Evolutionary conservation across 1,140 invertebrate species (phyloP), one percentile per base, ranked within the genome.

Genomic region (Rhynchophorus ferrugineus): DNA sequence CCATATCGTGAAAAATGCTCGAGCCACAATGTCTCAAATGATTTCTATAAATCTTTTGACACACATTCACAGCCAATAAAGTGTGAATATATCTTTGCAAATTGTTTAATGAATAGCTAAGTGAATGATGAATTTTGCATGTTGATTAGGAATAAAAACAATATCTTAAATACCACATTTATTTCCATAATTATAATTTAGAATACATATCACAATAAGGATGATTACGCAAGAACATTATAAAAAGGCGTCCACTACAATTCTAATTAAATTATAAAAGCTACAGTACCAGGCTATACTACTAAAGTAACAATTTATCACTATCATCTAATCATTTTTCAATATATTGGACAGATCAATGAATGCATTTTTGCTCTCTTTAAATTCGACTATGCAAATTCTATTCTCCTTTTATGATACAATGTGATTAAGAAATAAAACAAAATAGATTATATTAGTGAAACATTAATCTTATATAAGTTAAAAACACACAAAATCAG

Each of bases 141-240:
- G n/a, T n/a, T n/a, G n/a, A n/a, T n/a, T n/a, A n/a, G n/a, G n/a
- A n/a, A n/a, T n/a, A n/a, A n/a, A n/a, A n/a, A n/a, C n/a, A n/a
- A n/a, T n/a, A n/a, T n/a, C n/a, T 16, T 9, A 17, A 41, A 41
- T 41, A 44, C 22, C 11, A 44, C 43, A 44, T 44, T 33, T 44
- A 37, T 47, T 49, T 41, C 43, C 22, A 35, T 44, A 51, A 44
- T 51, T 18, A 53, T 53, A 50, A 56, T 52, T 65, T 65, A 60
- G 61, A 65, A 67, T 67, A 67, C 59, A 59, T 67, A 67, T 67
- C 63, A 67, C 65, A 67, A 64, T 52, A 59, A 33, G 49, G 58
- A 67, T 65, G 58, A 64, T 64, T 57, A 63, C 59, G 59, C 57
- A 59, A 62, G 57, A 59, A 57, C 56, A 63, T 60, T 24, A 39